Base-by-base conservation (phyloP, 1,140 invertebrate species). In the Cydia pomonella region DNA sequence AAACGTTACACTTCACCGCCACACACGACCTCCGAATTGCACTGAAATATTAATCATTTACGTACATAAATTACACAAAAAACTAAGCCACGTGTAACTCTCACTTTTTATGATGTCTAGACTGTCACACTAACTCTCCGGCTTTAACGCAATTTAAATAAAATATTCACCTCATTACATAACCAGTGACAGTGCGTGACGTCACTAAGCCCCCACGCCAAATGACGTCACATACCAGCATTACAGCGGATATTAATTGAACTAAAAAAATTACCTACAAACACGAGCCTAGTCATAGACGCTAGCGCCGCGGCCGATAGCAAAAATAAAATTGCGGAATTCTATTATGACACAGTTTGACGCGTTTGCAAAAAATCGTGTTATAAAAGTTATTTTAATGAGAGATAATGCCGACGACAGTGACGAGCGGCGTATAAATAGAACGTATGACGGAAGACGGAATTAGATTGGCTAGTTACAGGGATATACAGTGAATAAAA, bases 71-170 rank as follows among this genome's bases (percentile, higher is more conserved):
- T 59, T 59, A 21, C 53, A 23, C 6, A 59, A 59, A 59, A 59
- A 59, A 10, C 18, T 59, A 23, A 23, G 7, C 53, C 9, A 59
- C 53, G 21, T 23, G 53, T 59, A n/a, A 21, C 16, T 53, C 50
- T 53, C 50, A 21, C 18, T 59, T 59, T 59, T 59, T 59, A 59
- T 59, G 53, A 59, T 59, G 53, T 59, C 53, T 59, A 59, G 53
- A 21, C 21, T 59, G 53, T 59, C 53, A 59, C 21, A 59, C 53
- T 23, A 23, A 59, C 53, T 59, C n/a, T 53, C 53, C 53, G 0
- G 18, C 53, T 23, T 23, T 59, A 59, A 59, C 53, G 21, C 12
- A 59, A 59, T 59, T 59, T 59, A 59, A 59, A 59, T 59, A 59
- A 59, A 59, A 59, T 59, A 59, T 59, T 59, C 21, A 59, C 21